Base-by-base conservation (phyloP, 2,888 invertebrate species). In the Calliphora vomitoria region DNA sequence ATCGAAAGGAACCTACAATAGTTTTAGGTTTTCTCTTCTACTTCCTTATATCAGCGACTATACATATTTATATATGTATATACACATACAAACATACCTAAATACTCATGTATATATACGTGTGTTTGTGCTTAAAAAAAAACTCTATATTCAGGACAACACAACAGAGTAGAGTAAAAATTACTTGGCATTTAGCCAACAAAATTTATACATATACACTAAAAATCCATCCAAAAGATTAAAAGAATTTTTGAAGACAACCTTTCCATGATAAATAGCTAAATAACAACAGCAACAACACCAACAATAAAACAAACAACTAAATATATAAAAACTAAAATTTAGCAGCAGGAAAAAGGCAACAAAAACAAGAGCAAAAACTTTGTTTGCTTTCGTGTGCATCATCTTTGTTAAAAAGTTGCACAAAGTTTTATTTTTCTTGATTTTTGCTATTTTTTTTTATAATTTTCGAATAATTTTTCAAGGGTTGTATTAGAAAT, bases 171-270 rank as follows among this genome's bases (percentile, higher is more conserved):
- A 75, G 66, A 83, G 66, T 69, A 88, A 80, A 81, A 87, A 85
- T 82, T 88, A 82, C 83, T 87, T 89, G 89, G 89, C 89, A 88
- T 68, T 87, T 72, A 62, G 88, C 89, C 89, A 89, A 88, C 74
- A 58, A 85, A 82, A 87, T 79, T 82, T 87, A 87, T 87, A 41
- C 41, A 41, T 8, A 84, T 82, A 85, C 87, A 82, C 78, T 85
- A 84, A 78, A 87, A 87, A 87, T 85, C 82, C 82, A 87, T 87
- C 87, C 78, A 75, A 85, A 82, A 87, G 87, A 87, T 87, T 87
- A 87, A 86, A 87, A 87, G 87, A 85, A 82, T 87, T 87, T 86
- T 85, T 82, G 74, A 85, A 87, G 85, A 87, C 87, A 87, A 85
- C 74, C 82, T 85, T 85, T 78, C 74, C 80, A 80, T 81, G 72